These are phyloP conservation scores for Rhagologus leucostigma DNA, from an alignment of 2,113 vertebrate genomes.

Conservation along the genomic window DNA sequence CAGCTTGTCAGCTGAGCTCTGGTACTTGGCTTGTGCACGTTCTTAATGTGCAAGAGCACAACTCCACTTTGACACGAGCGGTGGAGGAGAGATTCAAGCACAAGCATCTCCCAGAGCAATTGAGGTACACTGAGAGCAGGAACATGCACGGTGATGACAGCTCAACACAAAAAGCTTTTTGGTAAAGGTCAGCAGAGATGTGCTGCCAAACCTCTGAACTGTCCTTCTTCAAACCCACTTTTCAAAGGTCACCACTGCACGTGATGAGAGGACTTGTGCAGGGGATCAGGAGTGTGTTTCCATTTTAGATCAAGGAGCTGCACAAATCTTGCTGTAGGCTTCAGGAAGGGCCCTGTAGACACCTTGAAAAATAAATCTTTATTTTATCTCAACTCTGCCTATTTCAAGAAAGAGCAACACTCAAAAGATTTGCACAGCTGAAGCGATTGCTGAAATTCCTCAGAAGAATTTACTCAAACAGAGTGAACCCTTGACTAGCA, in stretches of 20 bases:
- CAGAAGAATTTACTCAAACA: background rate
- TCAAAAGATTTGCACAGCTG: background rate
- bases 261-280: background rate
- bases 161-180: background rate
- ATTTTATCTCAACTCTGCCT: background rate
- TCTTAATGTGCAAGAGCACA: background rate
- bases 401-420: background rate
- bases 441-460: background rate
- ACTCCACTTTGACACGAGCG: fast-evolving
- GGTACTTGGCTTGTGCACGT: background rate
- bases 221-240: background rate
- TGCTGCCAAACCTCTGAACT: background rate
- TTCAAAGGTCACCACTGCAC: background rate
- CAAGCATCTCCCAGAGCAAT: fast-evolving
- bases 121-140: background rate
- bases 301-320: background rate
- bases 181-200: background rate
- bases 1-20: background rate
- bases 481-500: background rate
- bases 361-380: background rate
- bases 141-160: background rate
- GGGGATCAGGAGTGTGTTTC: background rate
- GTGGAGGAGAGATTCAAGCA: background rate
- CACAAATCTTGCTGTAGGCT: background rate
- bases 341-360: background rate